phyloP scores from a whole-genome alignment of 1,140 invertebrate species.

The Aphis craccivora region DNA sequence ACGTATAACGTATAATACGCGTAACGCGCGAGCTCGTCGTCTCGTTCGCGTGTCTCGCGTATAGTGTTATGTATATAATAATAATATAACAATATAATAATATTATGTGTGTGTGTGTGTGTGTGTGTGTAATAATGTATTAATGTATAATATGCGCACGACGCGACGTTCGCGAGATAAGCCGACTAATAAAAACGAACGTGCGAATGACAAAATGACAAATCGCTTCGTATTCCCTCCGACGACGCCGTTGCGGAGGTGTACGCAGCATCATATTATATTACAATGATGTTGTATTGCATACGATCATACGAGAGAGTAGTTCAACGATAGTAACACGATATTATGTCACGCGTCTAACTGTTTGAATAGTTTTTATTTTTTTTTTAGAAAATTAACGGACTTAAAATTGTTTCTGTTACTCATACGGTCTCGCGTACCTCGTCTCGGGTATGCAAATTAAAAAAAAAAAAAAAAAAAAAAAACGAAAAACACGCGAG shows the following conservation, averaged over 20 bases:
- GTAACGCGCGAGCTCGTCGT: neutral
- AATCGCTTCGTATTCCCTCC: neutral
- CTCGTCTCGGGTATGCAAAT: neutral
- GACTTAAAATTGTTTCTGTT: neutral
- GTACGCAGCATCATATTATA: neutral
- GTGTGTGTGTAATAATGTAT: neutral
- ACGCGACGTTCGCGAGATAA: neutral
- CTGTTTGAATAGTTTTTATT: neutral
- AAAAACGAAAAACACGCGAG: neutral
- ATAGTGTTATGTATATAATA: no score
- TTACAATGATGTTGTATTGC: neutral
- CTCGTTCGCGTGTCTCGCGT: neutral
- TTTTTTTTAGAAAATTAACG: neutral
- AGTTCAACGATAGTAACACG: no score
- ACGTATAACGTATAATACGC: neutral
- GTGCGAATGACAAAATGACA: neutral
- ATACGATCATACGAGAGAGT: neutral
- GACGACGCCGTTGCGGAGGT: neutral
- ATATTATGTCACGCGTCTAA: neutral
- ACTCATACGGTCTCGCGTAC: neutral
- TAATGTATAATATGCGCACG: neutral
- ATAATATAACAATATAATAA: neutral
- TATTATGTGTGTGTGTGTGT: neutral
- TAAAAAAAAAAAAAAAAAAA: neutral
- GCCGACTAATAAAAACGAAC: neutral